Base-by-base conservation (phyloP, 2,113 vertebrate species). In the Oncorhynchus keta region DNA sequence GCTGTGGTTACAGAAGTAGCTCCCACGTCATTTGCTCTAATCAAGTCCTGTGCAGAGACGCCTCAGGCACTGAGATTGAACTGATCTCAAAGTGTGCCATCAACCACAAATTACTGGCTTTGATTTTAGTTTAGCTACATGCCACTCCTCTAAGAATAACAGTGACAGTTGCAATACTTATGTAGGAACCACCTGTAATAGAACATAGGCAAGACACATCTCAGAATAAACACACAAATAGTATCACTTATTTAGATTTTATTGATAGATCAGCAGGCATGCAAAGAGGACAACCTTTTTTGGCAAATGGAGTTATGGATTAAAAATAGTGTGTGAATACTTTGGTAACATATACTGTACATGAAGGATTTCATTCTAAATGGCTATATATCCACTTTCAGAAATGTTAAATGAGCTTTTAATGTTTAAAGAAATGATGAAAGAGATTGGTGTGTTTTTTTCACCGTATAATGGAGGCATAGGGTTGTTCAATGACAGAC, bases 21-120 rank as follows among this genome's bases (percentile, higher is more conserved):
- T 95, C 91, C 93, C 90, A 9, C 84, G 92, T 94, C 94, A 94
- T 95, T 93, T 92, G 91, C 89, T 92, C 89, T 92, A 94, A 94
- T 95, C 94, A 95, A 93, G 95, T 93, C 91, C 77, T 88, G 39
- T 86, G 89, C 87, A 81, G 84, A 81, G 73, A 90, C 81, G 90
- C 92, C 94, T 87, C 84, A 90, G 95, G 93, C 91, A 77, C 86
- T 88, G 88, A 92, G 90, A 91, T 94, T 90, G 93, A 93, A 91
- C 93, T 92, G 92, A 92, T 93, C 94, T 94, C 85, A 89, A 91
- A 93, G 91, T 90, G 91, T 91, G 90, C 91, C 92, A 93, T 94
- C 93, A 94, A 91, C 88, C 93, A 93, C 91, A 94, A 95, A 95
- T 95, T 95, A 94, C 92, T 90, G 90, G 89, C 87, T 92, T 91